phyloP scores from a whole-genome alignment of 2,113 vertebrate species.

The Perccottus glenii region DNA sequence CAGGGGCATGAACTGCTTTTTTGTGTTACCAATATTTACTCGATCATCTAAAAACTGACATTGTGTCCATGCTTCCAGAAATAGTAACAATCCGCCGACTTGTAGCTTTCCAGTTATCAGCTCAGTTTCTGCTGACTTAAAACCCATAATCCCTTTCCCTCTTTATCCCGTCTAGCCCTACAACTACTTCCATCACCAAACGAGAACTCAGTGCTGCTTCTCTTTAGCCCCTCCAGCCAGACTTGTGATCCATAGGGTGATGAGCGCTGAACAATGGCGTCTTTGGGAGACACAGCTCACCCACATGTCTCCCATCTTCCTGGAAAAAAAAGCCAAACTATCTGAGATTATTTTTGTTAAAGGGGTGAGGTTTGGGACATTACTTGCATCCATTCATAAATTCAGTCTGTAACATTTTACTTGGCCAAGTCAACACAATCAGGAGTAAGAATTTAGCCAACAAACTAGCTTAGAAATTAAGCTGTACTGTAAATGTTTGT shows the following conservation, averaged over 20 bases:
- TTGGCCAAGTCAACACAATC: too few species aligned
- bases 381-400: constrained; percentile 5
- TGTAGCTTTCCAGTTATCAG: constrained; percentile 14
- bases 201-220: constrained; percentile 12
- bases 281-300: constrained; percentile 75
- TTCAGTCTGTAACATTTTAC: constrained; percentile 2
- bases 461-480: too few species aligned
- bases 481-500: too few species aligned
- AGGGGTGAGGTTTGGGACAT: constrained; percentile 12
- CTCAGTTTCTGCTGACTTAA: constrained; percentile 29
- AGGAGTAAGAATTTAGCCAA: too few species aligned
- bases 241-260: constrained; percentile 79
- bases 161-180: constrained; percentile 16
- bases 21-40: background rate
- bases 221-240: constrained; percentile 39
- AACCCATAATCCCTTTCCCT: constrained; percentile 40
- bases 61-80: constrained; percentile 13
- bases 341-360: constrained; percentile 43
- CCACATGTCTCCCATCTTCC: constrained; percentile 70
- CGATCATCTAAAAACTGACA: constrained; percentile 20
- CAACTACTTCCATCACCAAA: constrained; percentile 13
- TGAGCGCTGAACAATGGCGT: constrained; percentile 80
- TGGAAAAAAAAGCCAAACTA: constrained; percentile 84
- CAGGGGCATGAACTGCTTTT: background rate
- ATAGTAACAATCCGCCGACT: constrained; percentile 8